These are phyloP conservation scores for Euproctis similis DNA, from an alignment of 2,888 invertebrate species.

Conservation along the genomic window DNA sequence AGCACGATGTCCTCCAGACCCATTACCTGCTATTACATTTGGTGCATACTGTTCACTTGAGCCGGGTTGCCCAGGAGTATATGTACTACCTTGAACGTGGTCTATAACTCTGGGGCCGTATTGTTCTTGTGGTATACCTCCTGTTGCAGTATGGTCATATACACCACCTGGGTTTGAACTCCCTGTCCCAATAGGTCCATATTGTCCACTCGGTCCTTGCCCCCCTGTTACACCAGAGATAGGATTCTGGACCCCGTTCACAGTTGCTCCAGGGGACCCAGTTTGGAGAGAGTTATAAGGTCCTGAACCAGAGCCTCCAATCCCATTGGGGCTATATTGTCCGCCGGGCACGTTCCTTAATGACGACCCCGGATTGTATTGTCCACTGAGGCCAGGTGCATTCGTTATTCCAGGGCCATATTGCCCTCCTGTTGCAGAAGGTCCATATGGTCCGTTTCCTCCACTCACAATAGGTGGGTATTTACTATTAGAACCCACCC, in stretches of 20 bases:
- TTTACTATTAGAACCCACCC: not conserved
- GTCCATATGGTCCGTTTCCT: not conserved
- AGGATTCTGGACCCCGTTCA: no score
- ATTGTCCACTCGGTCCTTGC: not conserved
- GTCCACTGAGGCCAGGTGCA: not conserved
- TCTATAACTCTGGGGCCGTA: constrained; percentile 7
- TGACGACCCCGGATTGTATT: not conserved
- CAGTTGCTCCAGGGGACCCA: not conserved
- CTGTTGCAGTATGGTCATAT: constrained; percentile 1
- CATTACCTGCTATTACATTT: constrained; percentile 6
- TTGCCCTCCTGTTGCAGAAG: not conserved
- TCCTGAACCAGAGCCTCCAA: constrained; percentile 4
- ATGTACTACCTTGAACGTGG: constrained; percentile 9
- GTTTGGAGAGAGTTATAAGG: not conserved
- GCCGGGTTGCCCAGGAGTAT: constrained; percentile 5
- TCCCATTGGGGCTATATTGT: not conserved
- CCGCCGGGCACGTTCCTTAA: no score
- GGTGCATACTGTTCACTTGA: constrained; percentile 12
- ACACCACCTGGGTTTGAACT: not conserved
- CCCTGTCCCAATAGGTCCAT: not conserved
- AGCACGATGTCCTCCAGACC: no score
- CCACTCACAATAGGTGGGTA: constrained; percentile 2
- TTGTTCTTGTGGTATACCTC: constrained; percentile 1
- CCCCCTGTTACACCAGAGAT: not conserved
- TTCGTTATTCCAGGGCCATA: not conserved